Base-by-base conservation (phyloP, 2,888 invertebrate species). In the Thysanoteuthis rhombus region DNA sequence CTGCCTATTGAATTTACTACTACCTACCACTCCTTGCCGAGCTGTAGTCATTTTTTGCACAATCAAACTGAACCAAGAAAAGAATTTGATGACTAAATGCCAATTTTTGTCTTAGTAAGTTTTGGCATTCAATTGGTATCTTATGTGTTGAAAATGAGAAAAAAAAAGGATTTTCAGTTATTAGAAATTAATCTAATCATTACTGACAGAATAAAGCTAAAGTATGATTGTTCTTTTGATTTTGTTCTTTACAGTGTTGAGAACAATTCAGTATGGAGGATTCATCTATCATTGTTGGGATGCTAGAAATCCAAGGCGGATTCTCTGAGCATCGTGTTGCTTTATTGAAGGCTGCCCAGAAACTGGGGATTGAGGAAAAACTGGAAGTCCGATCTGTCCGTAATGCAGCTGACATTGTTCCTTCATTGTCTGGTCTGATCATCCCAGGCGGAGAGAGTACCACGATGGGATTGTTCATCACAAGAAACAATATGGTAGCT, bases 391-490 rank as follows among this genome's bases (percentile, higher is more conserved):
- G 94, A 16, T 95, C 95, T 89, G 95, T 96, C 32, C 94, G 96
- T 92, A 94, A 94, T 40, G 93, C 94, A 12, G 94, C 94, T 19
- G 94, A 96, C 91, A 93, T 96, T 38, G 94, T 93, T 12, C 90
- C 94, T 25, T 94, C 94, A 12, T 89, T 96, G n/a, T 95, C 95
- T 94, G 96, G 96, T 36, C 94, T 96, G 42, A 95, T 96, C 42
- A 95, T 96, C 42, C 96, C 96, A 3, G 96, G 96, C n/a, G 96
- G 96, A 16, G 96, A 96, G 94, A 96, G 96, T 94, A 96, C 96
- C 16, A 95, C 96, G 0, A 96, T 96, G 52, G 95, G 96, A 58
- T 94, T 96, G 38, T 96, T 96, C 94, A 94, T 96, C 75, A 95
- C 95, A 90, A 93, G 96, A 92, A 96, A 96, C 93, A 94, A 95